Evolutionary conservation across 1,140 invertebrate genomes (phyloP).

Genomic region (Armadillidium nasatum): DNA sequence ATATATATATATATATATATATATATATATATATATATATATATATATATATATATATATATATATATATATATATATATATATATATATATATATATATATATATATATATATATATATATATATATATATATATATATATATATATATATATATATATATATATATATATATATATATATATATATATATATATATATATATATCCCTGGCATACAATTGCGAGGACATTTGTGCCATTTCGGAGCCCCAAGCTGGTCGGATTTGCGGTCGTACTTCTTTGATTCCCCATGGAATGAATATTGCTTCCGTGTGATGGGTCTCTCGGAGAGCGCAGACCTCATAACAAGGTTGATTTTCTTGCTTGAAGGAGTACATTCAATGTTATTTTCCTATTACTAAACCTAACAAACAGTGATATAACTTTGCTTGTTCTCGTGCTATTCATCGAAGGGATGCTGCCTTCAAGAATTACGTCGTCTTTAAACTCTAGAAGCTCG

Average conservation of each 20-base stretch:
- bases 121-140: constrained; percentile 11
- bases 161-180: constrained; percentile 9
- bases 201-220: too few species aligned
- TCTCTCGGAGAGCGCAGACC: not conserved
- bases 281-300: not conserved
- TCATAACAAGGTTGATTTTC: not conserved
- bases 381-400: not conserved
- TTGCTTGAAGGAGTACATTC: not conserved
- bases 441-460: too few species aligned
- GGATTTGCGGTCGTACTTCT: too few species aligned
- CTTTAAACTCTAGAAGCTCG: too few species aligned
- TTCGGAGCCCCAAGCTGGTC: too few species aligned
- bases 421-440: too few species aligned
- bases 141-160: constrained; percentile 9
- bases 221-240: too few species aligned
- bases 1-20: constrained; percentile 1
- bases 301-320: not conserved
- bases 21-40: constrained; percentile 2
- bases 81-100: constrained; percentile 11
- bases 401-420: too few species aligned
- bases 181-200: constrained; percentile 6
- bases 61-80: constrained; percentile 3
- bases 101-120: constrained; percentile 7
- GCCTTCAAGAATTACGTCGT: too few species aligned
- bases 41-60: constrained; percentile 9